These are phyloP conservation scores for Bimastos eiseni DNA, from an alignment of 2,888 invertebrate genomes.

Conservation along the genomic window DNA sequence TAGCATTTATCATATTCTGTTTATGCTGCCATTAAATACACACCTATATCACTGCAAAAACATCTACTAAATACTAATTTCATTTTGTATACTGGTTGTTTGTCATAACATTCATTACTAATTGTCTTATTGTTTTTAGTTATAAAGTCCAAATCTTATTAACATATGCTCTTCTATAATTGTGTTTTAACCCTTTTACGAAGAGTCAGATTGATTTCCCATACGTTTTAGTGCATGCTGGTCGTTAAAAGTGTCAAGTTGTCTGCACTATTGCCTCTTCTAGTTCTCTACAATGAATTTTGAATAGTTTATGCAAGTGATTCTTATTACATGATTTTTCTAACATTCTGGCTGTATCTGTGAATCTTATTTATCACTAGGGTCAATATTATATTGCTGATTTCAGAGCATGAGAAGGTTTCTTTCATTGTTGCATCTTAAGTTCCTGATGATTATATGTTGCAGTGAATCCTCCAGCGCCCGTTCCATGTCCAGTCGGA, in stretches of 20 bases:
- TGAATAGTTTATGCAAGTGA: background rate
- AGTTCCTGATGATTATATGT: background rate
- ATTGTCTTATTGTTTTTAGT: background rate
- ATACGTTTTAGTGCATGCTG: too few species aligned
- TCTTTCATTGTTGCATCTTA: background rate
- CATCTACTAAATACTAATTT: background rate
- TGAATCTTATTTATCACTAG: too few species aligned
- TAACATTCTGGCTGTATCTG: background rate
- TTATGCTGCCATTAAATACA: slow-evolving; percentile 8
- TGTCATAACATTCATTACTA: background rate
- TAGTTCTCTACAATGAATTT: background rate
- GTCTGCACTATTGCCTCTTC: background rate
- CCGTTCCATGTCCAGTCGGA: slow-evolving; percentile 91
- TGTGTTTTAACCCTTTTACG: background rate
- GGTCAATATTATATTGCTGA: too few species aligned
- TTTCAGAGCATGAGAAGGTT: background rate
- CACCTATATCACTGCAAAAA: background rate
- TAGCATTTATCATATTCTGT: too few species aligned
- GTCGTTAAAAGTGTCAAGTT: background rate
- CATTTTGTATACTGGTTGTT: background rate
- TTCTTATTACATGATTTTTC: background rate
- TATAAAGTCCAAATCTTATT: background rate
- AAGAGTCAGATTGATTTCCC: too few species aligned
- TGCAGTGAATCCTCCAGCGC: slow-evolving; percentile 71
- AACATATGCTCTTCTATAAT: background rate